These are phyloP conservation scores for Hydraecia micacea DNA, from an alignment of 2,888 invertebrate genomes.

Conservation along the genomic window DNA sequence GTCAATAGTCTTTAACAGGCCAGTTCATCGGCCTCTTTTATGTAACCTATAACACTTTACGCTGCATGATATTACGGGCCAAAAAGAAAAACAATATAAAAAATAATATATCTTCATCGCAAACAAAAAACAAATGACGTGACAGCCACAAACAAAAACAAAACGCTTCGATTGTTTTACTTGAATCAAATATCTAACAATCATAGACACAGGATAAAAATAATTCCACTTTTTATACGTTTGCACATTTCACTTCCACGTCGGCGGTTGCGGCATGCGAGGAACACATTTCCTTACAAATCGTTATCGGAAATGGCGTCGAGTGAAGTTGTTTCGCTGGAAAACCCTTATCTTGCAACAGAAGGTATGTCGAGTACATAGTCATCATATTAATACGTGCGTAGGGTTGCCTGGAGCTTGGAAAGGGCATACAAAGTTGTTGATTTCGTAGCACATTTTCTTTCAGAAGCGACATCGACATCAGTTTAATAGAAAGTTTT, in stretches of 20 bases:
- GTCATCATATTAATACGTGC: slow-evolving; percentile 56
- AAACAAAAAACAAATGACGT: not conserved
- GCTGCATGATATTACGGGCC: not conserved
- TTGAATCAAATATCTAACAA: slow-evolving; percentile 42
- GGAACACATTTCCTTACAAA: slow-evolving; percentile 80
- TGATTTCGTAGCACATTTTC: not conserved
- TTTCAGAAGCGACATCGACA: not conserved
- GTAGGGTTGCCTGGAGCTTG: slow-evolving; percentile 36
- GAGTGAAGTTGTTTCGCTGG: slow-evolving; percentile 78
- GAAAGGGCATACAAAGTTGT: not conserved
- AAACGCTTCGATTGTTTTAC: not conserved
- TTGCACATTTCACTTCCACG: slow-evolving; percentile 46
- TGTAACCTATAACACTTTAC: not conserved
- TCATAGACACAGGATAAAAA: slow-evolving; percentile 36
- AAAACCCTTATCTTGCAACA: slow-evolving; percentile 79
- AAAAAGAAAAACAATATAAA: not conserved
- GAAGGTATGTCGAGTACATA: slow-evolving; percentile 78
- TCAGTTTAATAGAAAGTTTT: not conserved
- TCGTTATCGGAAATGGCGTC: slow-evolving; percentile 82
- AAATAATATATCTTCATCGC: not conserved
- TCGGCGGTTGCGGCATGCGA: slow-evolving; percentile 39
- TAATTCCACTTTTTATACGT: slow-evolving; percentile 49
- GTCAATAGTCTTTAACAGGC: slow-evolving; percentile 10
- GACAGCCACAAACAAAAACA: not conserved
- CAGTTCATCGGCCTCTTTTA: slow-evolving; percentile 32